Percentiles rank a stretch among this genome's conserved stretches.
Evolutionary conservation across 2,888 invertebrate species (phyloP).

Genomic region (Tachystola acroxantha): DNA sequence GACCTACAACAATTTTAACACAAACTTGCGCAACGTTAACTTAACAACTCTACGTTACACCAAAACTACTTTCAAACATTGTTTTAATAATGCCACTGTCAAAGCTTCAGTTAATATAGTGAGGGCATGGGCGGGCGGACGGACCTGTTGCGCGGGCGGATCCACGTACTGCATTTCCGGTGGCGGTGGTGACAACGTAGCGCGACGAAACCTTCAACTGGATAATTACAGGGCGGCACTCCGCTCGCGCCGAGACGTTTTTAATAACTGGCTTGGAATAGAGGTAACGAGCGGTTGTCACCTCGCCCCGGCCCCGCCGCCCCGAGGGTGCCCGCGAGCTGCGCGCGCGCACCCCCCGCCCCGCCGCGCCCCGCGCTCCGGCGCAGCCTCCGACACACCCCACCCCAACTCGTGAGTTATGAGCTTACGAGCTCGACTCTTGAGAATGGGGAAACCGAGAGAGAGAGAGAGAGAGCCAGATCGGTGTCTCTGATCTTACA

Average conservation of each 20-base stretch:
- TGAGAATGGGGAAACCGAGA: slow-evolving; percentile 35
- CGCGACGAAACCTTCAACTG: slow-evolving; percentile 65
- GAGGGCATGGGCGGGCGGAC: slow-evolving; percentile 59
- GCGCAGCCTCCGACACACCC: slow-evolving; percentile 57
- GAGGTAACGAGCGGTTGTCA: slow-evolving; percentile 78
- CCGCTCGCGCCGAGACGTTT: slow-evolving; percentile 79
- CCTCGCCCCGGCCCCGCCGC: slow-evolving; percentile 63
- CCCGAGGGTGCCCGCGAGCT: slow-evolving; percentile 34
- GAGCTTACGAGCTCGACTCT: slow-evolving; percentile 43
- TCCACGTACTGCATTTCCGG: slow-evolving; percentile 76
- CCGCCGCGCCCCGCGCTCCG: slow-evolving; percentile 20
- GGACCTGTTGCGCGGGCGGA: slow-evolving; percentile 73
- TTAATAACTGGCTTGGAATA: slow-evolving; percentile 79
- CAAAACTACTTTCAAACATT: background rate
- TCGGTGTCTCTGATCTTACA: slow-evolving; percentile 13
- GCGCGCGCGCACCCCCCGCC: slow-evolving; percentile 48
- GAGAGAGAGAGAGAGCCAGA: slow-evolving; percentile 37
- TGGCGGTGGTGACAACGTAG: slow-evolving; percentile 64
- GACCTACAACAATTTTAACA: too few species aligned
- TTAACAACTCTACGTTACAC: background rate
- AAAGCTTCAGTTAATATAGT: slow-evolving; percentile 32
- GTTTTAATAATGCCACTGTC: slow-evolving; percentile 16
- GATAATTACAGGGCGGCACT: slow-evolving; percentile 77
- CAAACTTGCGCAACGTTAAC: too few species aligned
- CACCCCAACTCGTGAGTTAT: slow-evolving; percentile 66